A percentile compares a stretch with the other conserved stretches of the same genome.
phyloP scores from a whole-genome alignment of 2,113 vertebrate species.

The Emydocephalus ijimae region DNA sequence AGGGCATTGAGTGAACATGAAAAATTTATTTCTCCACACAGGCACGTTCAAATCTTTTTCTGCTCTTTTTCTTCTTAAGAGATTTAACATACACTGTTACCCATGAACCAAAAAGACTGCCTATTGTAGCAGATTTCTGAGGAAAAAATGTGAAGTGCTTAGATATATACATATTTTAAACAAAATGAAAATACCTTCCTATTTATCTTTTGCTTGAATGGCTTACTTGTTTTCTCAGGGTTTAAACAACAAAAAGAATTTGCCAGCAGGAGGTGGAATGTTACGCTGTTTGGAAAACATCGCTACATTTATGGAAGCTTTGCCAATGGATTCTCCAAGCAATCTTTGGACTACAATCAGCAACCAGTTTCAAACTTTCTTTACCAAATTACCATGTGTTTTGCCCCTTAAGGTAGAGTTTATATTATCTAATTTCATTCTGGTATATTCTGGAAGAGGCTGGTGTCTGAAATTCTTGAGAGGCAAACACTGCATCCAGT shows the following conservation, averaged over 20 bases:
- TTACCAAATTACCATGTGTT: constrained; percentile 92
- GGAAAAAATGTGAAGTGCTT: not conserved
- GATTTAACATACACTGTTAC: not conserved
- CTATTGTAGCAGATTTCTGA: not conserved
- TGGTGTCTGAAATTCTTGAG: not conserved
- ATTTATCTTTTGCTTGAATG: not conserved
- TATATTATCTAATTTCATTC: not conserved
- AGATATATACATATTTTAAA: not conserved
- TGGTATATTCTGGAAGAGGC: not conserved
- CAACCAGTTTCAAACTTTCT: constrained; percentile 98
- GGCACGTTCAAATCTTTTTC: not conserved
- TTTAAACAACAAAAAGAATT: constrained; percentile 96
- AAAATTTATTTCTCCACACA: not conserved
- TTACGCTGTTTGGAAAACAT: constrained; percentile 97
- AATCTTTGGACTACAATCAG: constrained; percentile 98
- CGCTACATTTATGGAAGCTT: constrained; percentile 94
- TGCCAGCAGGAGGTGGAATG: constrained; percentile 95
- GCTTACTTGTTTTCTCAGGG: constrained; percentile 68
- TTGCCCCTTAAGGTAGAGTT: constrained; percentile 91
- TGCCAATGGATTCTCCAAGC: constrained; percentile 97
- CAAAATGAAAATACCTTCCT: not conserved
- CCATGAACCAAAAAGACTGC: not conserved
- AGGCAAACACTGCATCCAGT: not conserved
- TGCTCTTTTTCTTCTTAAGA: not conserved
- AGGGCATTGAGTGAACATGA: not conserved